phyloP scores from a whole-genome alignment of 2,888 invertebrate species.

The Fissipunctia ypsillon region DNA sequence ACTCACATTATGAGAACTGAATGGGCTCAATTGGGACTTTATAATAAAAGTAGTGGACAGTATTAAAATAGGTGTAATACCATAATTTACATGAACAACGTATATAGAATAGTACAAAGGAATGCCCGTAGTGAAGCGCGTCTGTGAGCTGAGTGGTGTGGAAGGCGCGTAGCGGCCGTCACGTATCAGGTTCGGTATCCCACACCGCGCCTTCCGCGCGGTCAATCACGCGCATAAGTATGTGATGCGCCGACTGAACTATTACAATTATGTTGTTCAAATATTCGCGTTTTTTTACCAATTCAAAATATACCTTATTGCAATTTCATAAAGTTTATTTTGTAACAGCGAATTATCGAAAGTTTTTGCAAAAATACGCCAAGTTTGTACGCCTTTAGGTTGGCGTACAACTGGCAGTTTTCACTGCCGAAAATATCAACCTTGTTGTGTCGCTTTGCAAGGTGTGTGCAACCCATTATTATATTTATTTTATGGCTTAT shows the following conservation, averaged over 20 bases:
- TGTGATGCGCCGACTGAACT: not conserved
- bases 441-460: slow-evolving; percentile 8
- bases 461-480: slow-evolving; percentile 28
- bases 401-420: not conserved
- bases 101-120: too few relatives aligned
- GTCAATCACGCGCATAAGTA: too few relatives aligned
- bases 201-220: too few relatives aligned
- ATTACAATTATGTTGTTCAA: not conserved
- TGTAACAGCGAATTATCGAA: not conserved
- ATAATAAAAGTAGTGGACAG: too few relatives aligned
- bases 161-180: too few relatives aligned
- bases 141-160: too few relatives aligned
- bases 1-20: slow-evolving; percentile 16
- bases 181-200: too few relatives aligned
- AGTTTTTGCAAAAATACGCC: not conserved
- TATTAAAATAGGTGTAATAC: too few relatives aligned
- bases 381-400: not conserved
- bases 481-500: slow-evolving; percentile 19
- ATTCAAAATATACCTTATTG: slow-evolving; percentile 2
- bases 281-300: not conserved
- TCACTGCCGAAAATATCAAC: slow-evolving; percentile 15
- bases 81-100: too few relatives aligned
- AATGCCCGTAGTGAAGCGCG: too few relatives aligned
- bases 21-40: too few relatives aligned
- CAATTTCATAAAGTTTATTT: slow-evolving; percentile 2